Base-by-base conservation (phyloP, 2,113 vertebrate species). In the Heterocephalus glaber region DNA sequence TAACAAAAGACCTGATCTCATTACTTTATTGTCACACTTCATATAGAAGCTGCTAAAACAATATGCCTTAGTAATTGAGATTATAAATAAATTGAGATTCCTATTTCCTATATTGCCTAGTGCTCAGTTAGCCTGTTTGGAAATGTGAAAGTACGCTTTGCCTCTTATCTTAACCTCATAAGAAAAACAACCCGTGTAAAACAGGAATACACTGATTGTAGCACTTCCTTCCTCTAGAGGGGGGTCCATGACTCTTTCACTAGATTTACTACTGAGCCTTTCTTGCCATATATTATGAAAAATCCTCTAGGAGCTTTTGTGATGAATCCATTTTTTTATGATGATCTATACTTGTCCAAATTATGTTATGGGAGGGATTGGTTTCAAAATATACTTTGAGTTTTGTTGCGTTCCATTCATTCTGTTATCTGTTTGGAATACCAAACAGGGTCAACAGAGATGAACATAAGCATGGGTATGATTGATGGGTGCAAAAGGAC, bases 1-100 rank as follows among this genome's bases (percentile, higher is more conserved):
- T 87, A 95, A 89, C 58, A 82, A 86, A 91, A 83, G 82, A 86
- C 20, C 41, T 30, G 61, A 89, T 95, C 74, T 94, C 89, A 83
- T 96, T 83, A 91, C 88, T 94, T 96, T 86, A 93, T 87, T 93
- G 84, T 95, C 87, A 96, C 33, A 84, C 81, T 79, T 96, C 88
- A 72, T 92, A 66, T 94, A 77, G 60, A 88, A 95, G 52, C 95
- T 38, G 83, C 80, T 74, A 89, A 86, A 92, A 80, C 92, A 96
- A 63, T 94, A 86, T 91, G 88, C 60, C 81, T 86, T 88, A 92
- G 85, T 96, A 95, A 97, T 95, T 94, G 95, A 82, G 88, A 89
- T 95, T 88, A 94, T 91, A 96, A 91, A 89, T 92, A 92, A 87
- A 88, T 91, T 70, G 94, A 87, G 65, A 90, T 95, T 92, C 70